These are phyloP conservation scores for Meda fulgida DNA, from an alignment of 2,797 vertebrate species.

Conservation along the genomic window DNA sequence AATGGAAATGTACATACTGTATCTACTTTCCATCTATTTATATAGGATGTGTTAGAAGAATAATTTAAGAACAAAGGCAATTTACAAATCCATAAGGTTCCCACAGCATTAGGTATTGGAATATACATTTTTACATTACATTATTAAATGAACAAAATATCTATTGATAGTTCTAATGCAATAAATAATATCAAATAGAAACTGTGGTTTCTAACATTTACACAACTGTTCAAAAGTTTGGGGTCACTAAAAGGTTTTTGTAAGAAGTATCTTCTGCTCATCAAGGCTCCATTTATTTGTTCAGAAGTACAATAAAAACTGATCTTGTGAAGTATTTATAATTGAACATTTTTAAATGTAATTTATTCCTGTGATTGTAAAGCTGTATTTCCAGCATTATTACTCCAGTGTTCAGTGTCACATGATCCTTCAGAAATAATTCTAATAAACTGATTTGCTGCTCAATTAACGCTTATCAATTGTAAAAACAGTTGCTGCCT, in stretches of 20 bases:
- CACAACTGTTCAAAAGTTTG: not conserved
- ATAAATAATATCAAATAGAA: not conserved
- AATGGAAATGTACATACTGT: not conserved
- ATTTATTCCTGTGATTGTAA: not conserved
- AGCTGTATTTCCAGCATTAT: not conserved
- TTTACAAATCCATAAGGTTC: not conserved
- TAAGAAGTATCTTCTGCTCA: not conserved
- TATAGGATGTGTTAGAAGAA: not conserved
- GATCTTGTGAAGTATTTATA: not conserved
- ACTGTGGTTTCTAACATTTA: not conserved
- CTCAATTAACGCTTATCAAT: not conserved
- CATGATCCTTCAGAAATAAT: not conserved
- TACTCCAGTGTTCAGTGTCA: too few relatives aligned
- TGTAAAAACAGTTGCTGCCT: not conserved
- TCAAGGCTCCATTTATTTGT: not conserved
- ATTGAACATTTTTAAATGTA: not conserved
- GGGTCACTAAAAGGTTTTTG: not conserved
- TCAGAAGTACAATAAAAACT: not conserved
- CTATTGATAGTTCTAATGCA: not conserved
- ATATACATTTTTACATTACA: not conserved
- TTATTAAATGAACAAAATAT: not conserved
- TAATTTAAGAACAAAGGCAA: not conserved
- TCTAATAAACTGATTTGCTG: not conserved
- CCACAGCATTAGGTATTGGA: not conserved
- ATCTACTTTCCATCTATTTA: not conserved